Conservation (phyloP, 2,888 invertebrate species). For the Pterostichus niger region DNA sequence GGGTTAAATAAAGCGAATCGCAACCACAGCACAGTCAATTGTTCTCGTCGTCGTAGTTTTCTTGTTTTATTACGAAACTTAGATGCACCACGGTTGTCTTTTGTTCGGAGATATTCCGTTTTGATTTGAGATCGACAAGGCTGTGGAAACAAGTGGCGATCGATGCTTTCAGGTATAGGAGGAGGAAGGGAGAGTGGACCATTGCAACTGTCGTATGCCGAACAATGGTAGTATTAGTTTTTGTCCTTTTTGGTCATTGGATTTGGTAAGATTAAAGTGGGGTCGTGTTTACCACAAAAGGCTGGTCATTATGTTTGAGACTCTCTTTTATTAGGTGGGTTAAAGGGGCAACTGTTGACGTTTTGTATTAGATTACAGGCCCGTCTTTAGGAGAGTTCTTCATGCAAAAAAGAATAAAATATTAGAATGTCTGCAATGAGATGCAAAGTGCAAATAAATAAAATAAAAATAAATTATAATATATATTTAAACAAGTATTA, state of each 20-base stretch:
- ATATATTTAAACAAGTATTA: too few relatives aligned
- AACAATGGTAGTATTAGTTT: slow-evolving; percentile 8
- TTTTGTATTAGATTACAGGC: too few relatives aligned
- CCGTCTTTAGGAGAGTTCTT: too few relatives aligned
- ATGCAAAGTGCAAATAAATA: too few relatives aligned
- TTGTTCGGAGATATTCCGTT: slow-evolving; percentile 19
- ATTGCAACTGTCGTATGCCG: not conserved
- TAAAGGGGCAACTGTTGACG: slow-evolving; percentile 14
- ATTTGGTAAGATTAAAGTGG: slow-evolving; percentile 32
- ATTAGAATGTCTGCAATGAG: too few relatives aligned
- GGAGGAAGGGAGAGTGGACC: not conserved
- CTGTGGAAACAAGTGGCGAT: slow-evolving; percentile 39
- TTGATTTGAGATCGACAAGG: slow-evolving; percentile 54
- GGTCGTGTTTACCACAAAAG: slow-evolving; percentile 31
- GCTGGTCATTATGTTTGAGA: slow-evolving; percentile 33
- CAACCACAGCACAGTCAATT: slow-evolving; percentile 47
- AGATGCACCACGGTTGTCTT: slow-evolving; percentile 28
- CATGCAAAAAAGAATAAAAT: too few relatives aligned
- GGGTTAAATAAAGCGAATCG: slow-evolving; percentile 54
- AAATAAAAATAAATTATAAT: too few relatives aligned
- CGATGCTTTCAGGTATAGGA: slow-evolving; percentile 9
- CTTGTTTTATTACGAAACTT: slow-evolving; percentile 45
- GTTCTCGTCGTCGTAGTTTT: slow-evolving; percentile 19
- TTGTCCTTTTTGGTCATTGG: slow-evolving; percentile 7
- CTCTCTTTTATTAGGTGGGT: slow-evolving; percentile 16